Evolutionary conservation across 2,888 invertebrate genomes (phyloP).

Genomic region (Microdon myrmicae): DNA sequence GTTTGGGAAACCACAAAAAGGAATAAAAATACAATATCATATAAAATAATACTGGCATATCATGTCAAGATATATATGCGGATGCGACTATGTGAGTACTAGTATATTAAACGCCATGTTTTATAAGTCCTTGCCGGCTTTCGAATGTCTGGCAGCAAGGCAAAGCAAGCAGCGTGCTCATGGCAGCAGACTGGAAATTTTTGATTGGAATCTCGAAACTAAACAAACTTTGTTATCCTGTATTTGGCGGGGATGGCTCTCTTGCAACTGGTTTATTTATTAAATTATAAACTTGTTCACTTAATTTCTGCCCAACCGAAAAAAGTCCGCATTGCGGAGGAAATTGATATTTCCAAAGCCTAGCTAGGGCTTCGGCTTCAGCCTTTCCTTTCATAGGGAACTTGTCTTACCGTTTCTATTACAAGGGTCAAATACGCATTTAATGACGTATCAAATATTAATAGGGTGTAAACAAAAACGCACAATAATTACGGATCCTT

Average conservation of each 20-base stretch:
- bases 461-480: too few relatives aligned
- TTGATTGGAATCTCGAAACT: conserved; percentile 50
- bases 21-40: conserved; percentile 1
- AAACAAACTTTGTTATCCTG: conserved; percentile 46
- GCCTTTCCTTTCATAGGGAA: not conserved
- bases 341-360: conserved; percentile 34
- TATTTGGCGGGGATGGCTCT: conserved; percentile 8
- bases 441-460: conserved; percentile 47
- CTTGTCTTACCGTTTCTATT: too few relatives aligned
- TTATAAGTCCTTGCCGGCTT: not conserved
- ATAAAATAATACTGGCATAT: too few relatives aligned
- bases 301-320: conserved; percentile 11
- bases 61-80: too few relatives aligned
- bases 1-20: not conserved
- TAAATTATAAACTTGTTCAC: conserved; percentile 45
- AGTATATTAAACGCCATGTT: too few relatives aligned
- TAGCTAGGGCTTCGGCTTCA: conserved; percentile 1
- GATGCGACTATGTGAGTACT: too few relatives aligned
- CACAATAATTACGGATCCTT: too few relatives aligned
- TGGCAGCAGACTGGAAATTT: conserved; percentile 19
- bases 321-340: conserved; percentile 34
- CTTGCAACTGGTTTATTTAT: conserved; percentile 24
- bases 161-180: not conserved
- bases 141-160: not conserved
- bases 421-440: conserved; percentile 22